Percentiles rank a stretch among this genome's conserved stretches.
Conservation (phyloP, 2,888 invertebrate species). For the Meiosimyza platycephala region DNA sequence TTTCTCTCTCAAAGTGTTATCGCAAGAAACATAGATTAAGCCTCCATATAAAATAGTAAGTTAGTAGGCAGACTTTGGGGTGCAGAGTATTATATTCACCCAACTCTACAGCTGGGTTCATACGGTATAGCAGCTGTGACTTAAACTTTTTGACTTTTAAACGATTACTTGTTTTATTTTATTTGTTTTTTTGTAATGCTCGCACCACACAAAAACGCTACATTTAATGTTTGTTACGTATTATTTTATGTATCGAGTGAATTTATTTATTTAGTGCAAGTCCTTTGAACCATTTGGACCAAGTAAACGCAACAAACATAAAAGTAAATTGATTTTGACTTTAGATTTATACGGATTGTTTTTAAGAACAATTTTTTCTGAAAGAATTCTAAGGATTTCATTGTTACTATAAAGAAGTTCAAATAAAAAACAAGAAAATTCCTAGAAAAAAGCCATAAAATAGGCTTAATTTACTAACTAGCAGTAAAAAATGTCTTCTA, state of each 20-base stretch:
- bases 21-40: no score
- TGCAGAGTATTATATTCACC: no score
- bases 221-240: neutral
- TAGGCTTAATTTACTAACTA: slow-evolving; percentile 11
- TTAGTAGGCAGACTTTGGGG: no score
- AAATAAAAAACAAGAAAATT: neutral
- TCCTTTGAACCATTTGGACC: slow-evolving; percentile 16
- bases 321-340: slow-evolving; percentile 59
- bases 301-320: slow-evolving; percentile 20
- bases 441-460: neutral
- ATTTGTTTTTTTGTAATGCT: neutral
- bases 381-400: neutral
- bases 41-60: no score
- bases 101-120: neutral
- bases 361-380: slow-evolving; percentile 31
- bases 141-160: slow-evolving; percentile 18
- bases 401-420: neutral
- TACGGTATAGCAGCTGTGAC: slow-evolving; percentile 12
- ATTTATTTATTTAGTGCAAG: slow-evolving; percentile 53
- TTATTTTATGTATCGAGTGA: slow-evolving; percentile 53
- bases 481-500: neutral
- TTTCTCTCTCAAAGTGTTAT: neutral
- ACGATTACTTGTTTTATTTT: slow-evolving; percentile 17
- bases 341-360: slow-evolving; percentile 43
- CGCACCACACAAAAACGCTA: neutral